Conservation (phyloP, 2,113 vertebrate genomes). For the Petroica traversi region DNA sequence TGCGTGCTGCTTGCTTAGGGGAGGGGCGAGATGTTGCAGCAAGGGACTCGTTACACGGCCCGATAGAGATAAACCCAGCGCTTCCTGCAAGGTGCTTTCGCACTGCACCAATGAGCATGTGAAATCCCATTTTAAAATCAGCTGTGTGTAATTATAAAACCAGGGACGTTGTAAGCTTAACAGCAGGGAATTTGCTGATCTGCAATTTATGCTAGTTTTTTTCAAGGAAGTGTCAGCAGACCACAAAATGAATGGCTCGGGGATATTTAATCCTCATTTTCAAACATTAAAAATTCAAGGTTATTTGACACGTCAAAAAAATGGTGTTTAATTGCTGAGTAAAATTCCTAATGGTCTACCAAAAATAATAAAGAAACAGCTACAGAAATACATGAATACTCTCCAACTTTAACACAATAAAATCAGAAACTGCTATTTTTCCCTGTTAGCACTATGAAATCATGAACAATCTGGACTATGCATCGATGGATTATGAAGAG, state of each 20-base stretch:
- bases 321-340: neutral
- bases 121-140: neutral
- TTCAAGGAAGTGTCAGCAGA: neutral
- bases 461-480: neutral
- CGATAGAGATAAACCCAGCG: neutral
- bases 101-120: constrained; percentile 51
- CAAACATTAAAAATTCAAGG: constrained; percentile 28
- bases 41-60: constrained; percentile 61
- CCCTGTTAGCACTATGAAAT: neutral
- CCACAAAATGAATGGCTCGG: neutral
- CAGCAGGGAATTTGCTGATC: constrained; percentile 53
- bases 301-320: neutral
- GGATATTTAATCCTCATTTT: constrained; percentile 40
- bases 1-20: constrained; percentile 19
- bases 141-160: neutral
- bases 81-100: constrained; percentile 52
- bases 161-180: neutral
- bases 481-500: neutral
- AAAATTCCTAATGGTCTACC: neutral
- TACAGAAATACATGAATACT: neutral
- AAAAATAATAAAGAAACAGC: neutral
- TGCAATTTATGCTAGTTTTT: neutral
- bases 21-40: constrained; percentile 66
- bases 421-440: neutral
- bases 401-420: neutral